Evolutionary conservation across 1,140 invertebrate species (phyloP).

Genomic region (Drosophila orosa): DNA sequence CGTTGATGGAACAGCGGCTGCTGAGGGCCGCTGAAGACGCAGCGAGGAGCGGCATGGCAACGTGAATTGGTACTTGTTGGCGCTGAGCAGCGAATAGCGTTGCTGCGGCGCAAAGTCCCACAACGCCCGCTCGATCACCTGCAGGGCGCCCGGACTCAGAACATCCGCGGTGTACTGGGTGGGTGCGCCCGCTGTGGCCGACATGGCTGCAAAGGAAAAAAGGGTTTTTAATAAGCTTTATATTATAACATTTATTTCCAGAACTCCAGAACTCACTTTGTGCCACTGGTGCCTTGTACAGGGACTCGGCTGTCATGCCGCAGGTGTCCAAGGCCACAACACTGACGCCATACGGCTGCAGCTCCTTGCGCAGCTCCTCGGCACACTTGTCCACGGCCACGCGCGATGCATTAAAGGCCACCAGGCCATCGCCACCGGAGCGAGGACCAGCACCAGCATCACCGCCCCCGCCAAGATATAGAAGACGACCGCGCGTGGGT

Average conservation of each 20-base stretch:
- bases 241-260: background rate
- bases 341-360: slow-evolving; percentile 88
- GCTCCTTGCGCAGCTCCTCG: slow-evolving; percentile 88
- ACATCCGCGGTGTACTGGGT: slow-evolving; percentile 84
- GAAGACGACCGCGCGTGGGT: slow-evolving; percentile 86
- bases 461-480: slow-evolving; percentile 85
- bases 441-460: slow-evolving; percentile 11
- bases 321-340: slow-evolving; percentile 91
- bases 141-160: slow-evolving; percentile 71
- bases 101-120: slow-evolving; percentile 79
- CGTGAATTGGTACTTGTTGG: slow-evolving; percentile 83
- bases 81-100: slow-evolving; percentile 73
- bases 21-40: slow-evolving; percentile 63
- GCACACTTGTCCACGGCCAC: slow-evolving; percentile 90
- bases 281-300: slow-evolving; percentile 86
- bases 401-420: slow-evolving; percentile 88
- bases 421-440: slow-evolving; percentile 85
- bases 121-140: slow-evolving; percentile 80
- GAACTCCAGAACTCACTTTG: slow-evolving; percentile 85
- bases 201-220: slow-evolving; percentile 44
- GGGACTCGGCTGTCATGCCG: slow-evolving; percentile 87
- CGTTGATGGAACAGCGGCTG: background rate
- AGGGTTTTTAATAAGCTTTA: too few species aligned
- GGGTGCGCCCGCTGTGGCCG: slow-evolving; percentile 67
- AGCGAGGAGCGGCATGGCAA: slow-evolving; percentile 84